Percentiles rank a stretch among this genome's conserved stretches.
These are phyloP conservation scores for Piprites chloris DNA, from an alignment of 2,113 vertebrate genomes.

Conservation along the genomic window DNA sequence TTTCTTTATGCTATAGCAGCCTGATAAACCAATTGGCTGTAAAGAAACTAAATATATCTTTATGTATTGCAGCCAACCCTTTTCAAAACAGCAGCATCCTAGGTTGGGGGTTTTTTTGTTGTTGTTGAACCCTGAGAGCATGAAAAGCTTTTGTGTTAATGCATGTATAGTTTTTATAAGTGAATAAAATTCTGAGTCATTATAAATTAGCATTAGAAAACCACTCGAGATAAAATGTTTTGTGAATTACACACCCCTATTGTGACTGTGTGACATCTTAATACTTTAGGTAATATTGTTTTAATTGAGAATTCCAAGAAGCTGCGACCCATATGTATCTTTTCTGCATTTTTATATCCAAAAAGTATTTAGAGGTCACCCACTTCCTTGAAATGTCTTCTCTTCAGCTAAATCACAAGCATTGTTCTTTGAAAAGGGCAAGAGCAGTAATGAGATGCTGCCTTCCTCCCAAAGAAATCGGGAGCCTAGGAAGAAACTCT, in stretches of 20 bases:
- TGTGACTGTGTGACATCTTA: not conserved
- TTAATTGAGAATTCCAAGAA: constrained; percentile 37
- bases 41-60: not conserved
- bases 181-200: not conserved
- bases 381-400: not conserved
- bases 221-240: not conserved
- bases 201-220: not conserved
- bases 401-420: not conserved
- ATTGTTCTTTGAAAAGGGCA: not conserved
- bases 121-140: not conserved
- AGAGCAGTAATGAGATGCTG: not conserved
- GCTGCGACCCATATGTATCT: not conserved
- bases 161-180: not conserved
- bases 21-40: not conserved
- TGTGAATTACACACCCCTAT: not conserved
- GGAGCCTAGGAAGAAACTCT: constrained; percentile 1
- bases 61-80: not conserved
- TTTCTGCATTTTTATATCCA: not conserved
- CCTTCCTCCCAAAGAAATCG: not conserved
- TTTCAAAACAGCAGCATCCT: not conserved
- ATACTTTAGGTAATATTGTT: constrained; percentile 2
- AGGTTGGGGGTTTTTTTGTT: not conserved
- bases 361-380: constrained; percentile 9
- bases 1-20: not conserved
- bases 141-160: not conserved